A percentile compares a stretch with the other conserved stretches of the same genome.
Evolutionary conservation across 2,113 vertebrate species (phyloP).

Genomic region (Perccottus glenii): DNA sequence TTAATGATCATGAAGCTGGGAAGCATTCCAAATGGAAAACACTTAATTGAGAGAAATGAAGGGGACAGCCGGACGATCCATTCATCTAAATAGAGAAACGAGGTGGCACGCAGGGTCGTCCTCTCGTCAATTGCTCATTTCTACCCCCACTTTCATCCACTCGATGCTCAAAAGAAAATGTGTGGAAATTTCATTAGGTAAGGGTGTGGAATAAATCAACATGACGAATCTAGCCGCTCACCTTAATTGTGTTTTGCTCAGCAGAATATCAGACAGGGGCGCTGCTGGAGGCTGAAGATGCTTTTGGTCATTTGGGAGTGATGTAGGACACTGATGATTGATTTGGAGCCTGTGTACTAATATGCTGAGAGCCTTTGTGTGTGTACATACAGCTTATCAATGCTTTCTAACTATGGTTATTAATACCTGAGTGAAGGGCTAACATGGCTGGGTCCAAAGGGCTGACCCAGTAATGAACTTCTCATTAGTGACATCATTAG

Average conservation of each 20-base stretch:
- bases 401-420: neutral
- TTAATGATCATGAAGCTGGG: slow-evolving; percentile 75
- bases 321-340: slow-evolving; percentile 8
- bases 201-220: slow-evolving; percentile 71
- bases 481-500: slow-evolving; percentile 74
- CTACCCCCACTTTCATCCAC: slow-evolving; percentile 24
- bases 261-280: slow-evolving; percentile 54
- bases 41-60: slow-evolving; percentile 79
- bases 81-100: slow-evolving; percentile 66
- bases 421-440: slow-evolving; percentile 27
- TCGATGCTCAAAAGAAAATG: slow-evolving; percentile 54
- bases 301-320: slow-evolving; percentile 27
- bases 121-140: slow-evolving; percentile 51
- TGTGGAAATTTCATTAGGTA: slow-evolving; percentile 74
- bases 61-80: slow-evolving; percentile 59
- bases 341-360: neutral
- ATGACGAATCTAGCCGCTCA: slow-evolving; percentile 68
- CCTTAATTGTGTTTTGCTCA: slow-evolving; percentile 74
- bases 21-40: slow-evolving; percentile 69
- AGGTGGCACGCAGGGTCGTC: slow-evolving; percentile 31
- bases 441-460: slow-evolving; percentile 36
- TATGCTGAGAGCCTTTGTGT: neutral
- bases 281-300: slow-evolving; percentile 38
- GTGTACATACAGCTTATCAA: slow-evolving; percentile 1
- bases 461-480: slow-evolving; percentile 64